Base-by-base conservation (phyloP, 1,140 invertebrate species). In the Acyrthosiphon pisum region DNA sequence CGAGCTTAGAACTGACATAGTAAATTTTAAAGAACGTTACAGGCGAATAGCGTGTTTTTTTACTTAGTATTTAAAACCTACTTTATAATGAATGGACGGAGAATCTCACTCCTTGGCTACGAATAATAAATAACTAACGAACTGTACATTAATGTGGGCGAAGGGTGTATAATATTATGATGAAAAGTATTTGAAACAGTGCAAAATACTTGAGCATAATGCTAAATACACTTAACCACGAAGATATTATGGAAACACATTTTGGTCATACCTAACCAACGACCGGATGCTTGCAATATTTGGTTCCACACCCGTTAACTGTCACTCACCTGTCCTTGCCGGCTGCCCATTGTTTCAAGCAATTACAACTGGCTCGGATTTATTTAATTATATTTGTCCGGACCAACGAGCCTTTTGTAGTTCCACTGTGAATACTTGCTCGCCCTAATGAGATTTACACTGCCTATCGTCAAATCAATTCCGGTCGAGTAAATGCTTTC, bases 371-470 rank as follows among this genome's bases (percentile, higher is more conserved):
- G 44, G 56, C 41, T 44, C 8, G 56, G 90, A 35, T 91, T 83
- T 91, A 81, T 92, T 92, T 84, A 92, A 92, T 92, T 92, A 92
- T 92, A 92, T 84, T 92, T 84, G 76, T 92, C 91, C 91, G 76
- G 76, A 53, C 81, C 76, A 84, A 53, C 76, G 91, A 84, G 48
- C 46, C 91, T 50, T 92, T 92, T 92, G 91, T 92, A 84, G 46
- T 92, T 50, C 23, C 35, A 44, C 46, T 30, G 6, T 37, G 48
- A 83, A 92, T 83, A 92, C 81, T 60, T 60, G 88, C 6, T 44
- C 88, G 37, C 44, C 46, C 76, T 91, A 92, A 83, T 83, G 91
- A 92, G 91, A 92, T 50, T 37, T 90, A 41, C 56, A 90, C 60
- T 92, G 23, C 91, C 81, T 20, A 37, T 84, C 91, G 48, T 56